Base-by-base conservation (phyloP, 2,113 vertebrate species). In the Oxygymnocypris stewartii region DNA sequence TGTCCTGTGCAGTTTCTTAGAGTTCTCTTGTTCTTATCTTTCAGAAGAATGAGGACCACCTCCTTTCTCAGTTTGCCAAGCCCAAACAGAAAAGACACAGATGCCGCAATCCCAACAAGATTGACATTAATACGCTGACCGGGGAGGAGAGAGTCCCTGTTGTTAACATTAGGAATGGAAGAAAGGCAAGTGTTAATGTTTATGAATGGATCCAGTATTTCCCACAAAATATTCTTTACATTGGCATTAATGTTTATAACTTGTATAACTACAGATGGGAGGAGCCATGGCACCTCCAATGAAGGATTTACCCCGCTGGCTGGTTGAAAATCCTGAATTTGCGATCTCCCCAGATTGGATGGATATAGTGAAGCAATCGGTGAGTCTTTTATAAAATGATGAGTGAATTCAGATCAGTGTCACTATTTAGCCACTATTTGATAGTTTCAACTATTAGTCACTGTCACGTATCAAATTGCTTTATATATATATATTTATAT, bases 211-310 rank as follows among this genome's bases (percentile, higher is more conserved):
- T 35, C 7, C 8, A 23, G 8, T 28, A 5, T 78, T 78, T 78
- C 8, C 8, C 9, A 40, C 14, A 54, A 51, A 18, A 35, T 35
- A 11, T 78, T 54, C 7, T 78, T 51, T 31, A 78, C 14, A 51
- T 3, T 78, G 0, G 25, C 47, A 54, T 6, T 4, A 78, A 54
- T 0, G 4, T 78, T 54, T 78, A 1, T 12, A 78, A 78, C 9
- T 85, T 31, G 20, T 20, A 0, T 84, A 11, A 67, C 37, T 86
- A 79, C 92, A 99, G 98, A 99, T 99, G 98, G 98, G 98, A 80
- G 98, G 98, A 85, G 98, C 98, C 85, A 99, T 99, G 98, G 98
- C 98, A 78, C 98, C 98, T 91, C 98, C 98, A 78, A 99, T 99
- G 98, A 99, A 99, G 93, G 98, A 99, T 92, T 95, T 99, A 82